Conservation (phyloP, 2,888 invertebrate genomes). For the Blastobasis lacticolella region DNA sequence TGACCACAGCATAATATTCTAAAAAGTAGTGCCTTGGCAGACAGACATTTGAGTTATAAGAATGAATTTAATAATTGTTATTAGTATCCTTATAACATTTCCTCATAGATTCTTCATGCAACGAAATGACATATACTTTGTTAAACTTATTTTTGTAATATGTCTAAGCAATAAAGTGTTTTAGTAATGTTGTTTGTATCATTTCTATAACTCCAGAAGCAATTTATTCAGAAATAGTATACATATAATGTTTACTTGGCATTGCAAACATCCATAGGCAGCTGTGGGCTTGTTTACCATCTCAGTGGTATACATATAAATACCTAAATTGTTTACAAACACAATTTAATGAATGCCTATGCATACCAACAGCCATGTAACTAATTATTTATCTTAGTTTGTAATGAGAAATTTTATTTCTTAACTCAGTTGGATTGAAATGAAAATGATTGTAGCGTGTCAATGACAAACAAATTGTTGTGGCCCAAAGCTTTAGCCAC, state of each 20-base stretch:
- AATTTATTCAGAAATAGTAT: no score
- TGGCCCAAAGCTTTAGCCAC: no score
- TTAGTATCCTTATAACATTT: constrained; percentile 15
- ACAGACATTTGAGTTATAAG: constrained; percentile 11
- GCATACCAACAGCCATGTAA: no score
- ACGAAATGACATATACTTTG: constrained; percentile 40
- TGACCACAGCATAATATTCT: constrained; percentile 6
- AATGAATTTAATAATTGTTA: neutral
- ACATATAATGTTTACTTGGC: neutral
- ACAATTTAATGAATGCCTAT: no score
- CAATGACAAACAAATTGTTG: no score
- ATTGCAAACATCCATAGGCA: no score
- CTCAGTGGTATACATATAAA: no score
- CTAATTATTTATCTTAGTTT: no score
- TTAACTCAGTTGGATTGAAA: no score
- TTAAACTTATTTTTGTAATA: constrained; percentile 44
- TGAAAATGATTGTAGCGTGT: no score
- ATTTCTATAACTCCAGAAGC: constrained; percentile 1
- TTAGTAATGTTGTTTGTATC: constrained; percentile 1
- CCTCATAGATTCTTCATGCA: constrained; percentile 45
- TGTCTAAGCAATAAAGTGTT: constrained; percentile 43
- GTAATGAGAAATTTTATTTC: no score
- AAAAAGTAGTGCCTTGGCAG: constrained; percentile 42
- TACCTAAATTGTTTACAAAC: constrained; percentile 20
- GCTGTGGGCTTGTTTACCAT: no score